phyloP scores from a whole-genome alignment of 2,797 vertebrate genomes.

The Yasuhikotakia modesta region DNA sequence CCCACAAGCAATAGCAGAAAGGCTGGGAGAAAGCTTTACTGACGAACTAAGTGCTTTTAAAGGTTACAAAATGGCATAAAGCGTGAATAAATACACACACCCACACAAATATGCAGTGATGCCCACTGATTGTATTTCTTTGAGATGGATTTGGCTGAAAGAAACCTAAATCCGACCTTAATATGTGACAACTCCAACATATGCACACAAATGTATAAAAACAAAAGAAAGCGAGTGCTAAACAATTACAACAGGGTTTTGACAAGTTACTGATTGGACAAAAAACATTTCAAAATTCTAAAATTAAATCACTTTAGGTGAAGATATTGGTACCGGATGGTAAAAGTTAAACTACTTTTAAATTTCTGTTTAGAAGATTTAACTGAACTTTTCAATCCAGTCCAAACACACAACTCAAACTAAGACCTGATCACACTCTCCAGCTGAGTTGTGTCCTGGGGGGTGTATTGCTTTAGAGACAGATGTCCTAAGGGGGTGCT shows the following conservation, averaged over 20 bases:
- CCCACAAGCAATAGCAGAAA: neutral
- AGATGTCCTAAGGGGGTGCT: conserved; percentile 63
- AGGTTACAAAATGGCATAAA: conserved; percentile 3
- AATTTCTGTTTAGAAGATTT: conserved; percentile 26
- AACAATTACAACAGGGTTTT: neutral
- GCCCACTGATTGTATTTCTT: conserved; percentile 40
- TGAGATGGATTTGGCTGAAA: conserved; percentile 27
- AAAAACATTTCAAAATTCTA: conserved; percentile 16
- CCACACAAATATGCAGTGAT: conserved; percentile 15
- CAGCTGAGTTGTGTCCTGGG: conserved; percentile 34
- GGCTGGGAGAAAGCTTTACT: neutral
- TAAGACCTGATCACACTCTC: conserved; percentile 25
- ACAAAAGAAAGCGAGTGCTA: neutral
- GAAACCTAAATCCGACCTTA: conserved; percentile 43
- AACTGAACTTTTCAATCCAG: neutral
- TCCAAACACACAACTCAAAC: conserved; percentile 30
- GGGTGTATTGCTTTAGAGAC: conserved; percentile 51
- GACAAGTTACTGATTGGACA: neutral
- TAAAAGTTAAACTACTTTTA: neutral
- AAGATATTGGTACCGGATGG: neutral
- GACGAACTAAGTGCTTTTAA: neutral
- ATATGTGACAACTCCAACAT: conserved; percentile 13
- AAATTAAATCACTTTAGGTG: neutral
- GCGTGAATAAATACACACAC: conserved; percentile 20
- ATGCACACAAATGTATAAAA: neutral